Percentiles rank a stretch among this genome's conserved stretches.
These are phyloP conservation scores for Atethmia centrago DNA, from an alignment of 2,888 invertebrate species.

Conservation along the genomic window DNA sequence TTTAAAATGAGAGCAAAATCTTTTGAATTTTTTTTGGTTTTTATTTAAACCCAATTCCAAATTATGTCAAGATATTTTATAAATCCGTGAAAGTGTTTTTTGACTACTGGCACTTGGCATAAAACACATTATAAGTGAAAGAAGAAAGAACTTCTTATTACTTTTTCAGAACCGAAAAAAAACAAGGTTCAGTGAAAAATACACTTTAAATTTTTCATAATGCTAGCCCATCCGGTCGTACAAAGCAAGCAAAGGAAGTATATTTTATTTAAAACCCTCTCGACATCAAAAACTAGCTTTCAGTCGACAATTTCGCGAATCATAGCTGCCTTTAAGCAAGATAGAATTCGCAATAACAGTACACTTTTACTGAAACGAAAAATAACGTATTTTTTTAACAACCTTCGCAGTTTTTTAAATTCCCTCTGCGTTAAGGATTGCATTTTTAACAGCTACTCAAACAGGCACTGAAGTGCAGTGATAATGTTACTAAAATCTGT, in stretches of 20 bases:
- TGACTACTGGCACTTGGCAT: not conserved
- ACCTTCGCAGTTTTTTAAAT: slow-evolving; percentile 55
- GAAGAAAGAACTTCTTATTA: not conserved
- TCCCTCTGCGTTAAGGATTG: slow-evolving; percentile 67
- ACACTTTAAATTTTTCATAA: slow-evolving; percentile 28
- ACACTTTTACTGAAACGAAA: slow-evolving; percentile 30
- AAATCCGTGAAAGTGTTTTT: no score
- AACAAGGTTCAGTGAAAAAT: not conserved
- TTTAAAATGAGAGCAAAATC: slow-evolving; percentile 7
- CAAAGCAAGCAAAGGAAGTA: slow-evolving; percentile 12
- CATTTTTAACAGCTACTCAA: slow-evolving; percentile 75
- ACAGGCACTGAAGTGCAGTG: slow-evolving; percentile 52
- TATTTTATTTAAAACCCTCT: slow-evolving; percentile 47
- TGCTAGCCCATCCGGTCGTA: slow-evolving; percentile 15
- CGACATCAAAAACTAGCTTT: slow-evolving; percentile 41
- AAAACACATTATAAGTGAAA: no score
- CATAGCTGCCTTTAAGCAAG: slow-evolving; percentile 44
- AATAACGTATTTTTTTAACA: slow-evolving; percentile 19
- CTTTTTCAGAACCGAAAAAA: not conserved
- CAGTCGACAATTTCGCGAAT: slow-evolving; percentile 44
- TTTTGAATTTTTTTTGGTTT: not conserved
- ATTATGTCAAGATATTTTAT: no score
- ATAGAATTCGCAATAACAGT: slow-evolving; percentile 60
- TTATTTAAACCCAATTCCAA: not conserved
- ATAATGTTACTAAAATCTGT: slow-evolving; percentile 22